Conservation (phyloP, 2,888 invertebrate species). For the Ametastegia equiseti region DNA sequence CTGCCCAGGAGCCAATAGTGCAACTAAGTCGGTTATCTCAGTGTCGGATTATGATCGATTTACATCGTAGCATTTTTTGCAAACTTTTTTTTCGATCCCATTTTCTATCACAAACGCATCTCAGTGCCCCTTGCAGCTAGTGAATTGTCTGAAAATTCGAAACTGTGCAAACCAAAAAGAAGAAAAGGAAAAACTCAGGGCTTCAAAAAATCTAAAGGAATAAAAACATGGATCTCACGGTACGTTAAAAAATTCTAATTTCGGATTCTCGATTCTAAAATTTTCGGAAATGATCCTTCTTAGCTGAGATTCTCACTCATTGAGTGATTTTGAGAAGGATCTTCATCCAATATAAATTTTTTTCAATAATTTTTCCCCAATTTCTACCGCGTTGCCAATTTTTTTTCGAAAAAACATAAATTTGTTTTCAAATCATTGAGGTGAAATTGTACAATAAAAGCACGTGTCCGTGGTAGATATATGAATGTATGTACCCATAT, state of each 20-base stretch:
- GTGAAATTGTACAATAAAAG: too few species aligned
- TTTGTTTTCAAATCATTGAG: too few species aligned
- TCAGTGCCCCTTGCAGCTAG: not conserved
- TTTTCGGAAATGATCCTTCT: too few species aligned
- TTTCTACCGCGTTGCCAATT: too few species aligned
- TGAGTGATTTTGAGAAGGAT: too few species aligned
- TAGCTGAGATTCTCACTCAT: too few species aligned
- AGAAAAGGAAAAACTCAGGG: too few species aligned
- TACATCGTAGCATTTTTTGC: not conserved
- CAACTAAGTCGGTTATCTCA: not conserved
- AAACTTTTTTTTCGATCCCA: not conserved
- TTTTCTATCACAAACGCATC: not conserved
- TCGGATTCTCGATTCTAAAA: not conserved
- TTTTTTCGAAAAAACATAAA: too few species aligned
- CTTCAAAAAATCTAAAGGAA: not conserved
- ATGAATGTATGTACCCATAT: not conserved
- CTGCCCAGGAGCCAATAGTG: not conserved
- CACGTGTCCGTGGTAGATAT: too few species aligned
- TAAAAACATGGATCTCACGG: conserved; percentile 10
- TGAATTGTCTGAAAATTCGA: not conserved
- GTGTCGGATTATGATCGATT: not conserved
- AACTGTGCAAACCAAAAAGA: not conserved
- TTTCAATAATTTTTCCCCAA: too few species aligned
- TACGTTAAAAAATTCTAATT: not conserved
- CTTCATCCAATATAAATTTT: too few species aligned